Evolutionary conservation across 2,797 vertebrate species (phyloP).

Genomic region (Betta splendens): DNA sequence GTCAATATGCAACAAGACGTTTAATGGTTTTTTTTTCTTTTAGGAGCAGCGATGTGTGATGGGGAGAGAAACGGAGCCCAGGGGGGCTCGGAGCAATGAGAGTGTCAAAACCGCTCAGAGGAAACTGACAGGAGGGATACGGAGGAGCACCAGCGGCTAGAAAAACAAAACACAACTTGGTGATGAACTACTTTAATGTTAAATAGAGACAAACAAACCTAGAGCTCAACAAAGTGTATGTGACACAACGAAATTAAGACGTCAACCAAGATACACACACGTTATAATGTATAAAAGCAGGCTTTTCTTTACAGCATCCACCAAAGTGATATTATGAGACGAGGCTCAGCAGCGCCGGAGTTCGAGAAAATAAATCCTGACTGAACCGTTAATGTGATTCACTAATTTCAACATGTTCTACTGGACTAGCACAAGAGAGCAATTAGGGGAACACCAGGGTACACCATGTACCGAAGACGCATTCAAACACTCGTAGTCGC

Average conservation of each 20-base stretch:
- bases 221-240: not conserved
- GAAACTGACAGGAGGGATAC: constrained; percentile 40
- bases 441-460: not conserved
- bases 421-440: constrained; percentile 10
- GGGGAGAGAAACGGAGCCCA: constrained; percentile 25
- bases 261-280: constrained; percentile 15
- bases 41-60: constrained; percentile 48
- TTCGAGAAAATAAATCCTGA: constrained; percentile 15
- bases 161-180: constrained; percentile 23
- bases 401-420: constrained; percentile 24
- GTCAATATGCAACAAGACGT: constrained; percentile 65
- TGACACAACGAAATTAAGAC: constrained; percentile 11
- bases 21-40: constrained; percentile 60
- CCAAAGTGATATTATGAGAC: not conserved
- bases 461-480: not conserved
- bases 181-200: constrained; percentile 37
- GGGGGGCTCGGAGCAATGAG: constrained; percentile 39
- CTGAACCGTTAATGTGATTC: constrained; percentile 17
- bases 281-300: constrained; percentile 39
- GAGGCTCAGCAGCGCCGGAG: not conserved
- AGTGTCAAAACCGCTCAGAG: constrained; percentile 45
- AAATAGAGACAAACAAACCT: constrained; percentile 28
- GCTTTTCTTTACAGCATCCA: constrained; percentile 22
- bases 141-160: constrained; percentile 15
- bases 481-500: constrained; percentile 34